Base-by-base conservation (phyloP, 2,797 vertebrate genomes). In the Cuculus canorus region DNA sequence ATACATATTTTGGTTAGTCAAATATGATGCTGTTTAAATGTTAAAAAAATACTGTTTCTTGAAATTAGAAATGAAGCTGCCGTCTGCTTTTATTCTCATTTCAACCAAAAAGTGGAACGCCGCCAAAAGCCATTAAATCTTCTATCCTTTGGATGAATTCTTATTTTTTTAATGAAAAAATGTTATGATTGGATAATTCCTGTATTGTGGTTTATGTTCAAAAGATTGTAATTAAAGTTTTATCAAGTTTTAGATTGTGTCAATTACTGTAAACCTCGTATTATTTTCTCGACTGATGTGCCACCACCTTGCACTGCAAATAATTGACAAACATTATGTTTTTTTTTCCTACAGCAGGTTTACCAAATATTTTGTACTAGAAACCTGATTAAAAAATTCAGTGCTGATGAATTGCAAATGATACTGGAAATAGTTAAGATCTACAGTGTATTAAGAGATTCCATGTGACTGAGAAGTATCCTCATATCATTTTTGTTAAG, bases 71-170 rank as follows among this genome's bases (percentile, higher is more conserved):
- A 93, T 59, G 81, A 96, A 94, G 90, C 94, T 94, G 96, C 96
- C 64, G 87, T 96, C 91, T 97, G 95, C 95, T 94, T 96, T 96
- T 96, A 96, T 95, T 95, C 94, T 95, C 78, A 52, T 95, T 96
- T 95, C 94, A 96, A 92, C 91, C 78, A 82, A 79, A 91, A 95
- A 95, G 93, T 96, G 96, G 94, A 97, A 95, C 93, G 90, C 90
- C n/a, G 95, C 96, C 96, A 97, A 97, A 96, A 96, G 88, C 95
- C 96, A 96, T 97, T 97, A 97, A 93, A 90, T 96, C 91, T 95
- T 96, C 95, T 92, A 92, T 97, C 95, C 86, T 96, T 93, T 96
- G 94, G 93, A 94, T 97, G 93, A 92, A 94, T 95, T 96, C 95
- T 97, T 95, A 87, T 94, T 96, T 97, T 96, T 96, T 95, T 30